Base-by-base conservation (phyloP, 2,113 vertebrate species). In the Blennius ocellaris region DNA sequence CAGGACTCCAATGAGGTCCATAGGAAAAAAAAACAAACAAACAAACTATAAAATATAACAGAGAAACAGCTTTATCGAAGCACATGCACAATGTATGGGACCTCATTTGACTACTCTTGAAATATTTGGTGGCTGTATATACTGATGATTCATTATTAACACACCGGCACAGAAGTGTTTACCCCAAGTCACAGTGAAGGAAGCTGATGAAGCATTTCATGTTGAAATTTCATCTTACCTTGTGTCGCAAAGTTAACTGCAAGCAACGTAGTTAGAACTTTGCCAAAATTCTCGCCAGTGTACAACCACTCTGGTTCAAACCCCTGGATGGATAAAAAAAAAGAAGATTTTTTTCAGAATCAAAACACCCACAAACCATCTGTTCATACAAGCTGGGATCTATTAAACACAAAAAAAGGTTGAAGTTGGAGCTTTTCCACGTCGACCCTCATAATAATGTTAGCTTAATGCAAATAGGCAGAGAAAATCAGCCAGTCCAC, bases 281-380 rank as follows among this genome's bases (percentile, higher is more conserved):
- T 96, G 88, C 92, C 89, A 90, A 99, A 98, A 76, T 95, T 95
- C 83, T 94, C 94, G n/a, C 96, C 96, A 5, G 92, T 90, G 89
- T 97, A 97, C 68, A 98, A 89, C 83, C 96, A 95, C 74, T 95
- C 93, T 1, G 96, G 94, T 80, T 98, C 96, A 93, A 99, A 99
- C 10, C 95, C 94, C 97, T 99, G 91, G 7, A 36, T 83, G 43
- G 51, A 82, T 2, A 30, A 30, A 30, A 4, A 30, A 30, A 30
- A 30, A 30, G 4, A 30, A 30, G 21, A 30, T 30, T 36, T 36
- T 17, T 41, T 56, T 76, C 6, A 87, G 70, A 72, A n/a, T 7
- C 55, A 60, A 59, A 16, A 36, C 52, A 14, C 1, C 1, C 7
- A 3, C 0, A 48, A 49, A 75, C 8, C 38, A 59, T 5, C 8